Conservation (phyloP, 2,797 vertebrate genomes). For the Phrynocephalus forsythii region DNA sequence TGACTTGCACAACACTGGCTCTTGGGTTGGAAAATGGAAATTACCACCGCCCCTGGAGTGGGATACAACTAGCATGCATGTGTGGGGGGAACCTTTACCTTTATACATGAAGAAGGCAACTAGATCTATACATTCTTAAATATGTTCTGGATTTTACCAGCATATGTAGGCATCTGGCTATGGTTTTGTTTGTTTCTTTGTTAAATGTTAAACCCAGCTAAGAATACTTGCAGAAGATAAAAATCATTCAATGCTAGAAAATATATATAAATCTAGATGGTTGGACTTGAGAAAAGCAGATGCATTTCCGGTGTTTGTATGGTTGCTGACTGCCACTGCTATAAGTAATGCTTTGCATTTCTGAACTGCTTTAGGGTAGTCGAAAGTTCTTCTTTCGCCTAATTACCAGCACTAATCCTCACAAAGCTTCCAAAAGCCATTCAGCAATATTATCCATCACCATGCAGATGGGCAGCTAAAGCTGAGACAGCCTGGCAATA, state of each 20-base stretch:
- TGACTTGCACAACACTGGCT: too few relatives aligned
- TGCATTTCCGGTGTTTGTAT: background rate
- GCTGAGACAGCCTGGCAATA: background rate
- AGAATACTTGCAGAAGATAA: background rate
- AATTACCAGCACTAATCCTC: background rate
- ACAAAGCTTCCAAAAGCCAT: background rate
- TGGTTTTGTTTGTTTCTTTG: background rate
- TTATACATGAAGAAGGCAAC: too few relatives aligned
- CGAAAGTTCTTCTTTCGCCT: background rate
- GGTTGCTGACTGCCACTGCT: too few relatives aligned
- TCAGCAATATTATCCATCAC: background rate
- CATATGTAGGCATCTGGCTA: background rate
- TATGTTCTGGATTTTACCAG: background rate
- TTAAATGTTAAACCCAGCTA: background rate
- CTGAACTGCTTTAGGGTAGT: background rate
- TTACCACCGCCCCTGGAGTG: too few relatives aligned
- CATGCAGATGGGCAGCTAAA: background rate
- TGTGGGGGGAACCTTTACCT: too few relatives aligned
- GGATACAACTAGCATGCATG: too few relatives aligned
- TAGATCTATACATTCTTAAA: background rate
- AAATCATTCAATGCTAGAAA: background rate
- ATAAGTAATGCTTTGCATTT: background rate
- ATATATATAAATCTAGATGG: background rate
- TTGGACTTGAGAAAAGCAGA: background rate
- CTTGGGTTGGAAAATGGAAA: too few relatives aligned